These are phyloP conservation scores for Masticophis lateralis DNA, from an alignment of 2,797 vertebrate genomes.

Conservation along the genomic window DNA sequence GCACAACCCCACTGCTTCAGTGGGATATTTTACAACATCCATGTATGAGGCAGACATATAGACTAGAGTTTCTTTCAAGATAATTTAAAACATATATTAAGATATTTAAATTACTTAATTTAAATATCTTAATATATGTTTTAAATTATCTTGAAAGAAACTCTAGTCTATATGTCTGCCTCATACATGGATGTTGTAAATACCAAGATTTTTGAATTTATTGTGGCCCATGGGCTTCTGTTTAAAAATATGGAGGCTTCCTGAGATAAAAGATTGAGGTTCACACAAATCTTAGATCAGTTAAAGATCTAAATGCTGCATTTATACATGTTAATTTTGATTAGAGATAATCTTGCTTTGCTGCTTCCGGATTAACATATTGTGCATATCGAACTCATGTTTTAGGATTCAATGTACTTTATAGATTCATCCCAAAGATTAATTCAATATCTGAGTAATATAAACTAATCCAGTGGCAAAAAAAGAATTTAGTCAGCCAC, in stretches of 20 bases:
- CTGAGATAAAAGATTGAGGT: neutral
- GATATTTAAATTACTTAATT: too few species aligned
- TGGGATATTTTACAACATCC: too few species aligned
- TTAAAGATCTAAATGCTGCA: neutral
- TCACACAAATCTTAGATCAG: neutral
- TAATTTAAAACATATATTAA: too few species aligned
- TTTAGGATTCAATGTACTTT: neutral
- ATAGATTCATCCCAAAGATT: neutral
- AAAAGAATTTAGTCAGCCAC: too few species aligned
- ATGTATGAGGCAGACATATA: too few species aligned
- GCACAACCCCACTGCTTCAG: too few species aligned
- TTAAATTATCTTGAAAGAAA: neutral
- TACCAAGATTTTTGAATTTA: neutral
- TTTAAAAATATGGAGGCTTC: neutral
- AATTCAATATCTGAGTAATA: neutral
- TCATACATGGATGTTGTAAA: neutral
- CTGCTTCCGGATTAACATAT: neutral
- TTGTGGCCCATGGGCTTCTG: neutral
- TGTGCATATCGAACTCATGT: neutral
- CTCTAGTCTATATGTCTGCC: neutral
- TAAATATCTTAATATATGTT: neutral
- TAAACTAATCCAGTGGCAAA: neutral
- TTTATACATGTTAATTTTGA: neutral
- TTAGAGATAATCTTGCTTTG: neutral
- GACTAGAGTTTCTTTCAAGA: too few species aligned